Base-by-base conservation (phyloP, 1,140 invertebrate genomes). In the Brachionus rotundiformis region DNA sequence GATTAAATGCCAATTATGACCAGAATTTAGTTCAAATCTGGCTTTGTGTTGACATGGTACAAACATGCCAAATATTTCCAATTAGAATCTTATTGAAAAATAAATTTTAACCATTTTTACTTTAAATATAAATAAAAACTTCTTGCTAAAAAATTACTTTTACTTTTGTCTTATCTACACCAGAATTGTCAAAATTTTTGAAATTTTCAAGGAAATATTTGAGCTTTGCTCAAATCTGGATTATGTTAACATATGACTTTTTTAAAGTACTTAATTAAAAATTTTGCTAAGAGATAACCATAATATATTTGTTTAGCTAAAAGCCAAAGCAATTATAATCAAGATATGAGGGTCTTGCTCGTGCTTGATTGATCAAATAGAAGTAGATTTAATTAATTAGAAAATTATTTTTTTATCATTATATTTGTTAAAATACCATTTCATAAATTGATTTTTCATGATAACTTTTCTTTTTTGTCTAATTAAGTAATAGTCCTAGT, bases 161-260 rank as follows among this genome's bases (percentile, higher is more conserved):
- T 63, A 63, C 47, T 54, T 19, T 54, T 54, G 23, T n/a, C 47
- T 54, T 8, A 23, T 19, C 23, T 19, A 63, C 23, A n/a, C 29
- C 61, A 63, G 61, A 29, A 27, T 63, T 63, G 61, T 63, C 61
- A 63, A 63, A 63, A 63, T 63, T 29, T 63, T 63, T 63, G 61
- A 63, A 63, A 63, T 63, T 63, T 63, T 63, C 61, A 63, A 63
- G 61, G 61, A 63, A 63, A 63, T 63, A 63, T 63, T 63, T 63
- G n/a, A 19, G 47, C 23, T 54, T 54, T n/a, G 19, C 47, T 63
- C 61, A 63, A 63, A 29, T 63, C 61, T 63, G 61, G 61, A 63
- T 63, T 63, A 63, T 63, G 29, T 63, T 63, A 29, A 29, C 13
- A 29, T 23, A 63, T 4, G 10, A 29, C 29, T 63, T 63, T 63